Evolutionary conservation across 2,113 vertebrate genomes (phyloP), one percentile per base, ranked within the genome.

Genomic region (Talpa occidentalis): DNA sequence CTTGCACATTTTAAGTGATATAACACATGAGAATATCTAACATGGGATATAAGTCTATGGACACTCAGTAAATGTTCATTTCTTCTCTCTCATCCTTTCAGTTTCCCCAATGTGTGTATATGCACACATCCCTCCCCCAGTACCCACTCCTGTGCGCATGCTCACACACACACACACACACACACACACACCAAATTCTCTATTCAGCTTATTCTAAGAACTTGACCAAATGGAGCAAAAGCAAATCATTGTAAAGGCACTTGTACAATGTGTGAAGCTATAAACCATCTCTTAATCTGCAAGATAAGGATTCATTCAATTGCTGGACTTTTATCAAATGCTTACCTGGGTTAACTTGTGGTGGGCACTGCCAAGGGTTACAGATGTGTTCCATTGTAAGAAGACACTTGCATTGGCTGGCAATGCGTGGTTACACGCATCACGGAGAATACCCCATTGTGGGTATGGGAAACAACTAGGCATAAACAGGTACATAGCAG

Each of bases 381-480:
- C 37, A 35, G 32, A 66, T 4, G 24, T 10, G 0, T n/a, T 1
- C 21, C 28, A 2, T 35, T 44, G 8, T 42, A 44, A 47, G 77
- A 30, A 24, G 70, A 49, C 11, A 6, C 3, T 0, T 1, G 0
- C 9, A 0, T 5, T 54, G 47, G 21, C 17, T 56, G 32, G 59
- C 56, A 24, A 28, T n/a, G n/a, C n/a, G n/a, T n/a, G 73, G 5
- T 37, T 30, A 1, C 42, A 6, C 3, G 0, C 10, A 21, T 24
- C 30, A 72, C 28, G 19, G 32, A 70, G 35, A 60, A 17, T 7
- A 42, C 24, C 16, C 52, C 28, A 8, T 28, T 6, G 12, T 67
- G 37, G 6, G 0, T 9, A 0, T 16, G 28, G 42, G 73, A 76
- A 32, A 62, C 52, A 22, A 37, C 17, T 32, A 52, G 74, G 60